Evolutionary conservation across 2,113 vertebrate genomes (phyloP).

Genomic region (Gopherus flavomarginatus): DNA sequence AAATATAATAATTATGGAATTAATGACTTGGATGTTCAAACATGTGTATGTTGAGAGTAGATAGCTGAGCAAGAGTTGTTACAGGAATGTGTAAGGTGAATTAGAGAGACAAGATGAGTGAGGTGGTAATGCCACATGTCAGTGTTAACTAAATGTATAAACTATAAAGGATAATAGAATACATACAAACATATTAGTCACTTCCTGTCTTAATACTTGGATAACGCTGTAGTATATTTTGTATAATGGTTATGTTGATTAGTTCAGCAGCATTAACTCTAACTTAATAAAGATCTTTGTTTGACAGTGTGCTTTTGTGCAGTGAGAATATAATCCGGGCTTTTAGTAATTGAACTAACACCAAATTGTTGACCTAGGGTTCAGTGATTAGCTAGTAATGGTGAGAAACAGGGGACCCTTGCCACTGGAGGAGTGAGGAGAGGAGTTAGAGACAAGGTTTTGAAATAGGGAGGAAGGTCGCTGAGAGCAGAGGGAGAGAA

Average conservation of each 20-base stretch:
- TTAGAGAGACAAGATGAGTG: neutral
- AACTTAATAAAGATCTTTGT: neutral
- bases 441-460: neutral
- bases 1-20: neutral
- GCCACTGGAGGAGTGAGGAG: neutral
- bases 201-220: constrained; percentile 11
- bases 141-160: neutral
- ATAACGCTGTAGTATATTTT: neutral
- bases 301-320: neutral
- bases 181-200: neutral
- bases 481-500: neutral
- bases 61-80: neutral
- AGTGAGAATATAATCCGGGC: neutral
- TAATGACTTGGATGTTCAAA: neutral
- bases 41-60: neutral
- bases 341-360: neutral
- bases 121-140: neutral
- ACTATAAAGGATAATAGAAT: neutral
- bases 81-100: neutral
- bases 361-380: neutral
- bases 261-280: neutral
- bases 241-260: neutral
- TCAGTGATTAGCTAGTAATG: neutral
- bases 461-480: neutral
- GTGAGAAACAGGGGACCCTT: neutral